phyloP scores from a whole-genome alignment of 2,888 invertebrate species.

The Eledone cirrhosa region DNA sequence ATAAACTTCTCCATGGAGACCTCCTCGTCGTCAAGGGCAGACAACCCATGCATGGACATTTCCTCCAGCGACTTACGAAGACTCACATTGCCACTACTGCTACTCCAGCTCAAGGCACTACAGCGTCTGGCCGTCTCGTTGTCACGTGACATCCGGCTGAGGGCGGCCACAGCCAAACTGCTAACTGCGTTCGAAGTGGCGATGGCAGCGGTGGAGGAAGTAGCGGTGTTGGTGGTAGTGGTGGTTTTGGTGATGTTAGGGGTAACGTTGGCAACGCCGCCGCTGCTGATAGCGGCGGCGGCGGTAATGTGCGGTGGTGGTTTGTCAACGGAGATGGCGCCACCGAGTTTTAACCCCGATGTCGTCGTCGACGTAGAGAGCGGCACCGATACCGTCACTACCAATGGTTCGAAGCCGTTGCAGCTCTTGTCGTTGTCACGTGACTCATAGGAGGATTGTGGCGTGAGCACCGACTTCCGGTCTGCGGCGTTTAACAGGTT shows the following conservation, averaged over 20 bases:
- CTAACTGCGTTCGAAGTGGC: neutral
- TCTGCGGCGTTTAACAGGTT: neutral
- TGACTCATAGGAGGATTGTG: conserved; percentile 7
- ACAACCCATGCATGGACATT: conserved; percentile 18
- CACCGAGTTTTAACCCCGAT: too few species aligned
- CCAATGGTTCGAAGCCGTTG: conserved; percentile 14
- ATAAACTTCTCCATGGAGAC: conserved; percentile 22
- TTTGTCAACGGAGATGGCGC: too few species aligned
- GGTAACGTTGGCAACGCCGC: too few species aligned
- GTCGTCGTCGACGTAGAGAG: too few species aligned
- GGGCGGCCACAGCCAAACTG: neutral
- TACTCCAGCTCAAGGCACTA: conserved; percentile 24
- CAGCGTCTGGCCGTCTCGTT: neutral
- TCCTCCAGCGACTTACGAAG: conserved; percentile 9
- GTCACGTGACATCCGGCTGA: neutral
- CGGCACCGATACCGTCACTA: too few species aligned
- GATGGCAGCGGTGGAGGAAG: neutral
- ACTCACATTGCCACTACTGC: conserved; percentile 12
- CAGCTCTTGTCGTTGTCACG: conserved; percentile 22
- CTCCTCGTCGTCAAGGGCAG: conserved; percentile 15
- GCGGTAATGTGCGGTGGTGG: too few species aligned
- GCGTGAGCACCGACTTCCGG: conserved; percentile 9
- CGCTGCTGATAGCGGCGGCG: too few species aligned
- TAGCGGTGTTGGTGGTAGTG: too few species aligned
- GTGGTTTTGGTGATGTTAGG: too few species aligned